Base-by-base conservation (phyloP, 2,888 invertebrate species). In the Drosophila paracracens region DNA sequence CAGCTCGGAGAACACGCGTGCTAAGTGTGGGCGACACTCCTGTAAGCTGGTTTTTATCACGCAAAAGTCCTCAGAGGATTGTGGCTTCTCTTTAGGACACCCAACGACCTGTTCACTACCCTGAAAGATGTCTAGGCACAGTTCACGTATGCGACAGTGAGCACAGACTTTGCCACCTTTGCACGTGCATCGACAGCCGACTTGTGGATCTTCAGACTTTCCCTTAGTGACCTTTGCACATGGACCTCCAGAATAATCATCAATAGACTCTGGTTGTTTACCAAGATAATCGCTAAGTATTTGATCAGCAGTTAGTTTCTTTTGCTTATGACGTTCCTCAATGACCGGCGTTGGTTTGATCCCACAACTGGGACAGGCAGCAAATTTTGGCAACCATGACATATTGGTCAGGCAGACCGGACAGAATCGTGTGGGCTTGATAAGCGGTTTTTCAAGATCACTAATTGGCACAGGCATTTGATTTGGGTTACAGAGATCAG, bases 321-420 rank as follows among this genome's bases (percentile, higher is more conserved):
- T 89, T 13, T 90, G 76, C 58, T 90, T 89, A 7, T 81, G 76
- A 1, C 81, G 83, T 29, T 91, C 78, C 21, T 82, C 80, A 4
- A 87, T 60, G 13, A 84, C 70, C 0, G 92, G 91, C 46, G 89
- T 79, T 0, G 92, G 90, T 38, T 92, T 92, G 40, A 89, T 76
- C 1, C 92, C 91, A 62, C 92, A 93, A 66, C 90, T 92, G 4
- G 91, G 92, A 52, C 92, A 91, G 0, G 93, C 88, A 4, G 93
- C 94, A 83, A 94, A 93, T 78, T 94, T 93, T 8, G 93, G 92
- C 63, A 94, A 25, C 91, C 91, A 92, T 1, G 91, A 88, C 63
- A 93, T 89, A 43, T 92, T 91, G 62, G 82, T 88, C 29, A 91
- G 79, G 57, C 93, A 93, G 31, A 92, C 78, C 0, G 92, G 91